Evolutionary conservation across 2,797 vertebrate species (phyloP).

Genomic region (Dallia pectoralis): DNA sequence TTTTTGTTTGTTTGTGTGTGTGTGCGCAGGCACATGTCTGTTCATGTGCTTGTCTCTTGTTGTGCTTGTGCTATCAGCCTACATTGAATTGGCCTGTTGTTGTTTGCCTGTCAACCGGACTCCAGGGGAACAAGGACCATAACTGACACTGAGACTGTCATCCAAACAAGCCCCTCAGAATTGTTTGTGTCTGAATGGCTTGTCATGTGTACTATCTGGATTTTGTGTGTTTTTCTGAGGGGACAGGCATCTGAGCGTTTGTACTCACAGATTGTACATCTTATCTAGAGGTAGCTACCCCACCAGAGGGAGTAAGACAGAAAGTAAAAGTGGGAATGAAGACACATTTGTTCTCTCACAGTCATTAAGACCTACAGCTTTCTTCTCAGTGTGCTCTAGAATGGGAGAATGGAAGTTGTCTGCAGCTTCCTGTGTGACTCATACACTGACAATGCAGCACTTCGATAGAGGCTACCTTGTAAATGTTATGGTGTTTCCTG

Average conservation of each 20-base stretch:
- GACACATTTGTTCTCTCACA: conserved; percentile 35
- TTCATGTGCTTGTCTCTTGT: conserved; percentile 1
- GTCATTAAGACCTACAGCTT: conserved; percentile 48
- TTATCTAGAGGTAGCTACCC: background rate
- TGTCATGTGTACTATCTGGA: background rate
- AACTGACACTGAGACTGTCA: conserved; percentile 44
- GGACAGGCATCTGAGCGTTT: background rate
- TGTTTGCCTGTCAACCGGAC: background rate
- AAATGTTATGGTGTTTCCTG: background rate
- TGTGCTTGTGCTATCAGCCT: conserved; percentile 4
- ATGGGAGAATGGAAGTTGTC: conserved; percentile 35
- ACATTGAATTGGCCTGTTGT: background rate
- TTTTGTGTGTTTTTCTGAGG: conserved; percentile 2
- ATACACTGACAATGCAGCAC: background rate
- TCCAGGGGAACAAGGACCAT: conserved; percentile 53
- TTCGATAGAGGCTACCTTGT: background rate
- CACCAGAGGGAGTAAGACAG: conserved; percentile 20
- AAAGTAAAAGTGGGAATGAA: conserved; percentile 30
- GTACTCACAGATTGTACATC: background rate
- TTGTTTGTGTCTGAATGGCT: background rate
- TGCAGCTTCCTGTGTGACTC: conserved; percentile 1
- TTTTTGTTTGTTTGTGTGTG: conserved; percentile 1
- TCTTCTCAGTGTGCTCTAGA: conserved; percentile 53
- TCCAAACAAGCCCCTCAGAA: conserved; percentile 57
- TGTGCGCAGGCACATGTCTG: background rate